A percentile compares a stretch with the other conserved stretches of the same genome.
These are phyloP conservation scores for Platycheirus rosarum DNA, from an alignment of 2,888 invertebrate species.

Conservation along the genomic window DNA sequence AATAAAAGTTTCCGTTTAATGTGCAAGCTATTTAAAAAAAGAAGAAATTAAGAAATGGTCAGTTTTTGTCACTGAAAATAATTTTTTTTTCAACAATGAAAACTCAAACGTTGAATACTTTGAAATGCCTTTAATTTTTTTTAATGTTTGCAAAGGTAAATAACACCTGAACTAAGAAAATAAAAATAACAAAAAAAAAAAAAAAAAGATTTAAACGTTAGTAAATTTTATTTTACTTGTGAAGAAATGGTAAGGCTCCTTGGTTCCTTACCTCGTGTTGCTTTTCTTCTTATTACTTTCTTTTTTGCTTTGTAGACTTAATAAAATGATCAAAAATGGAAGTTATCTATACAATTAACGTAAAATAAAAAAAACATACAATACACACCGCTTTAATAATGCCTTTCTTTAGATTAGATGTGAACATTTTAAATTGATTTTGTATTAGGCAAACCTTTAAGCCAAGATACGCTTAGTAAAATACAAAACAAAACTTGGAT, in stretches of 20 bases:
- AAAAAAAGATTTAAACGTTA: slow-evolving; percentile 51
- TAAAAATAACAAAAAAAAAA: slow-evolving; percentile 62
- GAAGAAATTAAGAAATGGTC: no score
- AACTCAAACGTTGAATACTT: no score
- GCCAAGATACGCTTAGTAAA: slow-evolving; percentile 63
- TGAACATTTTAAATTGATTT: slow-evolving; percentile 49
- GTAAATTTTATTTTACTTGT: slow-evolving; percentile 51
- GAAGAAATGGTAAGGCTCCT: slow-evolving; percentile 65
- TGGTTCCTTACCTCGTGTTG: slow-evolving; percentile 65
- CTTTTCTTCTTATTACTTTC: not conserved
- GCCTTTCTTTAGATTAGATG: slow-evolving; percentile 71
- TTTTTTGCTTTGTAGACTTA: slow-evolving; percentile 51
- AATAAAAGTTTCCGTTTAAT: no score
- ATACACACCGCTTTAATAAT: slow-evolving; percentile 71
- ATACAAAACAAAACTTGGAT: slow-evolving; percentile 5
- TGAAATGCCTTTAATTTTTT: no score
- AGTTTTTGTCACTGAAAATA: no score
- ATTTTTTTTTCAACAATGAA: no score
- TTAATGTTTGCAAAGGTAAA: slow-evolving; percentile 70
- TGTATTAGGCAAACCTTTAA: slow-evolving; percentile 55
- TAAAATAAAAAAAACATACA: slow-evolving; percentile 36
- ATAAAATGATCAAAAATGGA: slow-evolving; percentile 51
- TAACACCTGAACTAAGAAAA: slow-evolving; percentile 71
- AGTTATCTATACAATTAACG: slow-evolving; percentile 46
- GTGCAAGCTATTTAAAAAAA: no score